Evolutionary conservation across 2,888 invertebrate genomes (phyloP), one percentile per base, ranked within the genome.

Genomic region (Amaurobius ferox): DNA sequence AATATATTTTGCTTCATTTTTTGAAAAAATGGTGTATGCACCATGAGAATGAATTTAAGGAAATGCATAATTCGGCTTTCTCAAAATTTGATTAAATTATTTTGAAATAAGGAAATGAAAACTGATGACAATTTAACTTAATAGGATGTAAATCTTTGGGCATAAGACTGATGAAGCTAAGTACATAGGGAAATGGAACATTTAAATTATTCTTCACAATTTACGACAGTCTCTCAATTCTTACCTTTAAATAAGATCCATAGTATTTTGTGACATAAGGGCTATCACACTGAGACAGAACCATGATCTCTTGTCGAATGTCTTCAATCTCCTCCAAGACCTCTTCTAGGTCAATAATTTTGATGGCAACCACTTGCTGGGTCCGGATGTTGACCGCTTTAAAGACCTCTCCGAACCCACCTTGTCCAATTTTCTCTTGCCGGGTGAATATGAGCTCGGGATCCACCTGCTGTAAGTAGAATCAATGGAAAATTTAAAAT

Each of bases 291-390:
- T 99, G 99, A 90, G 98, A 98, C 92, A 99, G 94, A 74, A 92
- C 92, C 91, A 98, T 98, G 91, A 99, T 99, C 93, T 99, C 99
- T 93, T 99, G 99, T 92, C 99, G 99, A 90, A 99, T 99, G 91
- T 99, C 99, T 92, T 99, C 99, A 92, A 99, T 99, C 93, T 99
- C 99, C 96, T 99, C 99, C 93, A 99, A 99, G 79, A 99, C 99
- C 92, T 99, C 99, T 92, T 99, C 99, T 90, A 99, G 94, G 93
- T 99, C 99, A 90, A 99, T 98, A 90, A 99, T 98, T 93, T 99
- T 99, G 91, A 99, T 99, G 91, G 99, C 99, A 90, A 99, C 98
- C 88, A 98, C 96, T 93, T 98, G 97, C 91, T 97, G 97, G 81
- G 96, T 96, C 90, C 98, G 94, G 92, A 98, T 98, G 93, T 99